Base-by-base conservation (phyloP, 2,113 vertebrate species). In the Lophotis ruficrista region DNA sequence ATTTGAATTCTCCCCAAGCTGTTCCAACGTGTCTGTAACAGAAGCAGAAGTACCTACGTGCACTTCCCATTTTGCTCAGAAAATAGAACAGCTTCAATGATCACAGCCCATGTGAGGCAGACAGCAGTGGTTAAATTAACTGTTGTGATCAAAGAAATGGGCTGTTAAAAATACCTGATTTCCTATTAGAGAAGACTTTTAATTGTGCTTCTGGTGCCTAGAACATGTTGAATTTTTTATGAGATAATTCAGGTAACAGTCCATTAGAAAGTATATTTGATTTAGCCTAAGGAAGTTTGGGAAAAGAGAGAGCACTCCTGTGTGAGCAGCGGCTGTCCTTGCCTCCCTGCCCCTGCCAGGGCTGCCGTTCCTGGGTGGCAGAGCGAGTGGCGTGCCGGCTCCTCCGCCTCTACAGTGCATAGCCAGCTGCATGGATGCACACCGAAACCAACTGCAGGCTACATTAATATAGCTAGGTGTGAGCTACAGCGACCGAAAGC, bases 11-110 rank as follows among this genome's bases (percentile, higher is more conserved):
- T 98, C 95, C 93, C 91, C 95, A 96, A 97, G 97, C 98, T 98
- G 96, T 96, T 97, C 89, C 97, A 97, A 98, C 12, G 97, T 97
- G 97, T 97, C 96, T 73, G 11, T 98, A 98, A 98, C 97, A 97
- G 92, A 97, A 93, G 92, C 93, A 90, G 57, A 88, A 41, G 73
- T 87, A 94, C 96, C 90, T 76, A 81, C 15, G 5, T 92, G 86
- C 83, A 92, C 90, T 97, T 97, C 89, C 83, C 90, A 88, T 90
- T 94, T 97, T 93, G 66, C 81, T 95, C 75, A 27, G 35, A 96
- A 98, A 98, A 96, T 56, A 93, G 93, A 95, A 60, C 79, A 90
- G 78, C 78, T 93, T 91, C 94, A 95, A 23, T 60, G 81, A 96
- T 78, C 92, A 89, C 75, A 96, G 89, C 53, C 43, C 53, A 83